Evolutionary conservation across 2,888 invertebrate species (phyloP).

Genomic region (Drosophila diplacantha): DNA sequence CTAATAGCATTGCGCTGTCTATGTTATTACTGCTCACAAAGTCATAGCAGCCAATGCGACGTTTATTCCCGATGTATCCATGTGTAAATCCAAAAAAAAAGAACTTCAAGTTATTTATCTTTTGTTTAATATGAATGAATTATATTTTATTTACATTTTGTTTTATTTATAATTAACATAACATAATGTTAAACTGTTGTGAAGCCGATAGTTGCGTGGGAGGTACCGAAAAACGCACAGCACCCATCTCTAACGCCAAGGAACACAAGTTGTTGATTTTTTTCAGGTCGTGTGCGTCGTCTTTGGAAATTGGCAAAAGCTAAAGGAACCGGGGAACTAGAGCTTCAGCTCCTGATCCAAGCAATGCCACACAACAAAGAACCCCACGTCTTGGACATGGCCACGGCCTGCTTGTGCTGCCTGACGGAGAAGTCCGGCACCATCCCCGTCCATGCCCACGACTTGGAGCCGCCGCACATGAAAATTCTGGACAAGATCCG

Average conservation of each 20-base stretch:
- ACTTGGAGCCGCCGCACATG: conserved; percentile 59
- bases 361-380: conserved; percentile 20
- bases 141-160: too few species aligned
- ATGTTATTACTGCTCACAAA: too few species aligned
- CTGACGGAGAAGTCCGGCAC: conserved; percentile 69
- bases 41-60: too few species aligned
- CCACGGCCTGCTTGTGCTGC: conserved; percentile 75
- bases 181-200: too few species aligned
- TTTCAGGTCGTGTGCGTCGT: conserved; percentile 1
- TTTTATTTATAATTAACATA: too few species aligned
- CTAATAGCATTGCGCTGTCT: too few species aligned
- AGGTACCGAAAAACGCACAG: background rate
- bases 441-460: conserved; percentile 69
- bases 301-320: conserved; percentile 1
- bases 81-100: too few species aligned
- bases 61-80: too few species aligned
- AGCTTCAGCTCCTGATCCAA: conserved; percentile 2
- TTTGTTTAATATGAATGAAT: too few species aligned
- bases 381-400: conserved; percentile 67
- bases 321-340: background rate
- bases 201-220: background rate
- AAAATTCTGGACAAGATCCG: conserved; percentile 75
- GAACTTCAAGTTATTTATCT: too few species aligned
- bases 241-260: conserved; percentile 6
- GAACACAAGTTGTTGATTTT: conserved; percentile 20